These are phyloP conservation scores for Erythrocercus mccallii DNA, from an alignment of 2,113 vertebrate species.

Conservation along the genomic window DNA sequence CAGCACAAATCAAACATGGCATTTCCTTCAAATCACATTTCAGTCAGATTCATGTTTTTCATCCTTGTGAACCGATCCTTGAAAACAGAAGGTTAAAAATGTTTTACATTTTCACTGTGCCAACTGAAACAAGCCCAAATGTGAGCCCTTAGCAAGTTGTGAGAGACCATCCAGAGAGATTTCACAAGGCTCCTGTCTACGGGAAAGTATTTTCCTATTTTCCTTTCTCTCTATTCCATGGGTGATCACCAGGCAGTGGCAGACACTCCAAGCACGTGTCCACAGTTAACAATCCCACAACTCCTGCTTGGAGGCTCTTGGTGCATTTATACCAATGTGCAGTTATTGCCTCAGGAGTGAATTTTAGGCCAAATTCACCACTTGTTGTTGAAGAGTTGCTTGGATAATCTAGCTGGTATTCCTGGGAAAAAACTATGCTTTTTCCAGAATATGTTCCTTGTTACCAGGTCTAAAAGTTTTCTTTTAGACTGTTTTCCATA, in stretches of 20 bases:
- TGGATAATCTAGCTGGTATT: neutral
- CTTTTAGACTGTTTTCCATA: neutral
- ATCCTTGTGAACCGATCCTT: neutral
- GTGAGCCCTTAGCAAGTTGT: neutral
- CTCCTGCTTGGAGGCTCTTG: neutral
- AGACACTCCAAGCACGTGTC: neutral
- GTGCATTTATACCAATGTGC: neutral
- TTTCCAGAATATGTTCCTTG: neutral
- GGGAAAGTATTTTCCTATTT: constrained; percentile 28
- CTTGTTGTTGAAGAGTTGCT: neutral
- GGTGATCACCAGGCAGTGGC: neutral
- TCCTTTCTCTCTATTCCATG: neutral
- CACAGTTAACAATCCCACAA: neutral
- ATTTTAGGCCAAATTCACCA: neutral
- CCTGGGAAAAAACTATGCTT: neutral
- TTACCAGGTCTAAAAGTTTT: neutral
- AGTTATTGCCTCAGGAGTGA: neutral
- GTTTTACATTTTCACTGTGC: neutral
- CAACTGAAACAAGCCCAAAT: constrained; percentile 11
- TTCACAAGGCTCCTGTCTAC: neutral
- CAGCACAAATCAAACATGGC: neutral
- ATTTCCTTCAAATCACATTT: neutral
- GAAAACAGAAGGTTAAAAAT: neutral
- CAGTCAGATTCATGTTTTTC: neutral
- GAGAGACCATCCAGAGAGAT: neutral